Evolutionary conservation across 2,113 vertebrate genomes (phyloP).

Genomic region (Hippocampus mohnikei): DNA sequence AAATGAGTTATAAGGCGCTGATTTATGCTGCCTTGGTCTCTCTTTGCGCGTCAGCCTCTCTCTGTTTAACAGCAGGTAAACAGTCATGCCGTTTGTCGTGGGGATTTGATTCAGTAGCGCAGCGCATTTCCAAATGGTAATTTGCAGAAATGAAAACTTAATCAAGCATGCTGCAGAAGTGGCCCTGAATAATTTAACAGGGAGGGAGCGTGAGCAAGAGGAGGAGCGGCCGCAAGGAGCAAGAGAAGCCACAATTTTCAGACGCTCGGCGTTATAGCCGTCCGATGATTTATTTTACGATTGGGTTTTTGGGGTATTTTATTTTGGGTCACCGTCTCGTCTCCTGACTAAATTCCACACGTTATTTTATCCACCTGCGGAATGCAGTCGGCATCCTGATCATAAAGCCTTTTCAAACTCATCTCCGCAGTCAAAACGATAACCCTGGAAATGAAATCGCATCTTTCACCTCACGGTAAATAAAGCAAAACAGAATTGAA

Average conservation of each 20-base stretch:
- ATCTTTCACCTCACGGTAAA: neutral
- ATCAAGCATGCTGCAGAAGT: slow-evolving; percentile 81
- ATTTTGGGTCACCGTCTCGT: neutral
- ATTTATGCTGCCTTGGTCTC: slow-evolving; percentile 62
- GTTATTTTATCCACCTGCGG: neutral
- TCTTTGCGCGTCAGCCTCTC: slow-evolving; percentile 32
- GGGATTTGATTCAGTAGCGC: slow-evolving; percentile 74
- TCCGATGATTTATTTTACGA: neutral
- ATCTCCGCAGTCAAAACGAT: neutral
- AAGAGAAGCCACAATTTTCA: slow-evolving; percentile 12
- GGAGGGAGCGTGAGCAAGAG: slow-evolving; percentile 51
- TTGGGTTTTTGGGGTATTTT: too few relatives aligned
- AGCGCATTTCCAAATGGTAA: slow-evolving; percentile 76
- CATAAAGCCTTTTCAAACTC: neutral
- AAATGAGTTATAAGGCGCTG: slow-evolving; percentile 59
- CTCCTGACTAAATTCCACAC: neutral
- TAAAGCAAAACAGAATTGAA: too few relatives aligned
- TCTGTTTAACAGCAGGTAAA: slow-evolving; percentile 73
- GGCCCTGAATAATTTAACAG: slow-evolving; percentile 84
- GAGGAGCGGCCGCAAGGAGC: slow-evolving; percentile 32
- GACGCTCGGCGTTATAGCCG: neutral
- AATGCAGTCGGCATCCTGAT: neutral
- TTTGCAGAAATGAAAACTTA: slow-evolving; percentile 92
- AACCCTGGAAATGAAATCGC: too few relatives aligned
- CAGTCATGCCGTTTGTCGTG: slow-evolving; percentile 66